Conservation (phyloP, 2,113 vertebrate species). For the Vulpes vulpes region DNA sequence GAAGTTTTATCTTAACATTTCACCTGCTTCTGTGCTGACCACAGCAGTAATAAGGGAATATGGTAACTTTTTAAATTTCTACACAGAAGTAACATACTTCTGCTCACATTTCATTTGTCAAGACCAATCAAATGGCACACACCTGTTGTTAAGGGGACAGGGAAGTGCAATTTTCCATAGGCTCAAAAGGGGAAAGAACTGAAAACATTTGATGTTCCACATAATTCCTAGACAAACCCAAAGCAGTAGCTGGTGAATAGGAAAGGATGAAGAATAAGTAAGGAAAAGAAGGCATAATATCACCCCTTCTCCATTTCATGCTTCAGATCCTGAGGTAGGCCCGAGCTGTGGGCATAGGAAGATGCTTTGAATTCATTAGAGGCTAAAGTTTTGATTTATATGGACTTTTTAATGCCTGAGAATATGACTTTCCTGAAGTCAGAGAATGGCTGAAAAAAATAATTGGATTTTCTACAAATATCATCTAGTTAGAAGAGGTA, state of each 20-base stretch:
- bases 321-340: not conserved
- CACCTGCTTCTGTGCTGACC: not conserved
- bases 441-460: not conserved
- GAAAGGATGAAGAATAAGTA: slow-evolving; percentile 22
- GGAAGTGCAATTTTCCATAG: not conserved
- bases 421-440: slow-evolving; percentile 2
- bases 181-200: not conserved
- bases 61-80: slow-evolving; percentile 35
- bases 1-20: not conserved
- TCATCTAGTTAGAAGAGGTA: not conserved
- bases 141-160: not conserved
- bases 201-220: not conserved
- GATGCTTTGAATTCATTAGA: slow-evolving; percentile 16
- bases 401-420: slow-evolving; percentile 3
- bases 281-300: not conserved
- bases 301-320: not conserved
- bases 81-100: not conserved
- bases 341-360: not conserved
- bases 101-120: slow-evolving; percentile 10
- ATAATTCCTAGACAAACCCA: slow-evolving; percentile 16
- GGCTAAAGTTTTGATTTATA: not conserved
- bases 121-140: not conserved
- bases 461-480: slow-evolving; percentile 20
- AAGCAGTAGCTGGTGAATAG: slow-evolving; percentile 36
- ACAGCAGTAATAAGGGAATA: not conserved